Evolutionary conservation across 2,888 invertebrate genomes (phyloP).

Genomic region (Copidosoma aretas): DNA sequence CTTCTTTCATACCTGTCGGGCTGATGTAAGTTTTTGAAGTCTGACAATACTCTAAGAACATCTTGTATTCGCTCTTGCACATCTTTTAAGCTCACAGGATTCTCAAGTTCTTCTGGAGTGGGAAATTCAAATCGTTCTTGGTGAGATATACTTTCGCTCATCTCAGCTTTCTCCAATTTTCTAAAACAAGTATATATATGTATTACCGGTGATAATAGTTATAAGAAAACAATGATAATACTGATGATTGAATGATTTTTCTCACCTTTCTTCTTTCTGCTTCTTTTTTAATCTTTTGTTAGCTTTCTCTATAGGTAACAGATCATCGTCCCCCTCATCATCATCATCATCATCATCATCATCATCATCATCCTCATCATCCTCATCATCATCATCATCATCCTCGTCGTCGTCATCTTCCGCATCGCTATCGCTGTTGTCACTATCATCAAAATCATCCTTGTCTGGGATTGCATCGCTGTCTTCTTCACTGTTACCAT

Average conservation of each 20-base stretch:
- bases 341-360: slow-evolving; percentile 64
- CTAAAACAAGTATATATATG: slow-evolving; percentile 56
- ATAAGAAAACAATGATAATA: neutral
- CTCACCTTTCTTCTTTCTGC: slow-evolving; percentile 70
- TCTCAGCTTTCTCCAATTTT: slow-evolving; percentile 79
- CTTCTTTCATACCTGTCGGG: slow-evolving; percentile 60
- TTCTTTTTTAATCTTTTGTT: slow-evolving; percentile 79
- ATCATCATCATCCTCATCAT: slow-evolving; percentile 40
- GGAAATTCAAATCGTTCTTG: slow-evolving; percentile 83
- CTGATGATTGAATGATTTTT: slow-evolving; percentile 8
- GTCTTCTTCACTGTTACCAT: slow-evolving; percentile 14
- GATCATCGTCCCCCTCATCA: slow-evolving; percentile 67
- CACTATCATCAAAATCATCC: too few relatives aligned
- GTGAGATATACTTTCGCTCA: slow-evolving; percentile 79
- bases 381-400: slow-evolving; percentile 37
- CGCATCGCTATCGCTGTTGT: slow-evolving; percentile 27
- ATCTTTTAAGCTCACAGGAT: slow-evolving; percentile 78
- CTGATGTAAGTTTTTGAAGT: slow-evolving; percentile 77
- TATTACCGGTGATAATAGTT: too few relatives aligned
- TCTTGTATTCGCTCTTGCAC: slow-evolving; percentile 91
- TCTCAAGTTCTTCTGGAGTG: slow-evolving; percentile 74
- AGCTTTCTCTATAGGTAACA: slow-evolving; percentile 86
- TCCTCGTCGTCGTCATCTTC: slow-evolving; percentile 26
- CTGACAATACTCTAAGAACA: slow-evolving; percentile 77
- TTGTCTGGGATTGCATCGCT: slow-evolving; percentile 15